Evolutionary conservation across 2,797 vertebrate genomes (phyloP).

Genomic region (Myripristis jacobus): DNA sequence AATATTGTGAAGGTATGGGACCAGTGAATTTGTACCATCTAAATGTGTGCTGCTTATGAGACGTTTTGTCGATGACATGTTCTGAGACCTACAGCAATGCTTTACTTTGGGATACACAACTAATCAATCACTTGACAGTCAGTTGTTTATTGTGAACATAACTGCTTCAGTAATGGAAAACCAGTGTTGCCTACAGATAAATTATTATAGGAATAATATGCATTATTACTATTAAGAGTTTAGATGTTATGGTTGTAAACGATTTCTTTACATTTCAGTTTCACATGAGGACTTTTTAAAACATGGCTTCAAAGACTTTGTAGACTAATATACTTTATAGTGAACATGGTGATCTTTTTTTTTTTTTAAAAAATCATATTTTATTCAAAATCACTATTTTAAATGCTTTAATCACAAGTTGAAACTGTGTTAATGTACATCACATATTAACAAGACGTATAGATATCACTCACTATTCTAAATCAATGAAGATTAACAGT

Average conservation of each 20-base stretch:
- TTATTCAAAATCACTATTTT: too few species aligned
- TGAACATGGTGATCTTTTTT: too few species aligned
- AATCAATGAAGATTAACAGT: too few species aligned
- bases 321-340: too few species aligned
- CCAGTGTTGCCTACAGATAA: slow-evolving; percentile 1
- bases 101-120: background rate
- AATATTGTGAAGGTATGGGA: slow-evolving; percentile 4
- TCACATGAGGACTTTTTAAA: background rate
- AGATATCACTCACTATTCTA: too few species aligned
- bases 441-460: too few species aligned
- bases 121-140: background rate
- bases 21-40: slow-evolving; percentile 4
- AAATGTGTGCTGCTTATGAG: background rate
- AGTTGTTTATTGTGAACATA: background rate
- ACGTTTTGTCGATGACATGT: background rate
- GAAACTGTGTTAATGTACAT: too few species aligned
- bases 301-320: too few species aligned
- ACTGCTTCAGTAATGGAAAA: background rate
- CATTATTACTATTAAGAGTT: too few species aligned
- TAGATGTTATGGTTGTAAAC: too few species aligned
- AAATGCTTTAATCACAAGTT: too few species aligned
- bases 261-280: background rate
- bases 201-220: background rate
- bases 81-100: slow-evolving; percentile 5
- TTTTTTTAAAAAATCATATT: too few species aligned